phyloP scores from a whole-genome alignment of 2,797 vertebrate genomes.

The Chiloscyllium punctatum region DNA sequence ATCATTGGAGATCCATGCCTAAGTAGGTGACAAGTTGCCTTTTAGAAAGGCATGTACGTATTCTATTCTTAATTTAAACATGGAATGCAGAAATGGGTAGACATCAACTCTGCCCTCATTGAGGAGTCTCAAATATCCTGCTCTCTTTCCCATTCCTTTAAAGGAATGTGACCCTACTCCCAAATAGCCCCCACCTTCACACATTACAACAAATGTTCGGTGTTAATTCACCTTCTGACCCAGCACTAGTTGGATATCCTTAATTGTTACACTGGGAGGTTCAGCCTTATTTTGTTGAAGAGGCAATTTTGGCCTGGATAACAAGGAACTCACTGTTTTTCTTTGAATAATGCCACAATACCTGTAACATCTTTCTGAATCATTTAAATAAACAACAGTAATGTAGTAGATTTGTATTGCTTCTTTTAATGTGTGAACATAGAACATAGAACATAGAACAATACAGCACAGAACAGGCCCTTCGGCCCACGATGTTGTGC shows the following conservation, averaged over 20 bases:
- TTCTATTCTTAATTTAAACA: not conserved
- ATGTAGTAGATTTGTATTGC: not conserved
- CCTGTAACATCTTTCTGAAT: not conserved
- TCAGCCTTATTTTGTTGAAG: not conserved
- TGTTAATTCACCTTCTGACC: not conserved
- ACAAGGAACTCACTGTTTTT: not conserved
- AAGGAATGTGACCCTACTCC: not conserved
- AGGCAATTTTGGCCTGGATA: not conserved
- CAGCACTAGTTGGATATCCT: not conserved
- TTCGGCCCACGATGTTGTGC: too few species aligned
- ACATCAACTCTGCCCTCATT: not conserved
- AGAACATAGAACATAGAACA: too few species aligned
- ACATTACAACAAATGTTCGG: not conserved
- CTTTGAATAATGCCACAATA: not conserved
- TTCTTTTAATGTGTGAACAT: not conserved
- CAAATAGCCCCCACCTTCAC: not conserved
- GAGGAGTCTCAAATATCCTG: not conserved
- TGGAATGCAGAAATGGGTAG: not conserved
- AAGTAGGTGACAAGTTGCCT: not conserved
- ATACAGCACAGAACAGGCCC: too few species aligned
- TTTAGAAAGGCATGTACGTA: not conserved
- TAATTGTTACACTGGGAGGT: not conserved
- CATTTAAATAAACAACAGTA: not conserved
- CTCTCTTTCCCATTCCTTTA: not conserved
- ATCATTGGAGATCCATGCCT: not conserved